Evolutionary conservation across 1,140 invertebrate genomes (phyloP).

Genomic region (Holcopasites calliopsidis): DNA sequence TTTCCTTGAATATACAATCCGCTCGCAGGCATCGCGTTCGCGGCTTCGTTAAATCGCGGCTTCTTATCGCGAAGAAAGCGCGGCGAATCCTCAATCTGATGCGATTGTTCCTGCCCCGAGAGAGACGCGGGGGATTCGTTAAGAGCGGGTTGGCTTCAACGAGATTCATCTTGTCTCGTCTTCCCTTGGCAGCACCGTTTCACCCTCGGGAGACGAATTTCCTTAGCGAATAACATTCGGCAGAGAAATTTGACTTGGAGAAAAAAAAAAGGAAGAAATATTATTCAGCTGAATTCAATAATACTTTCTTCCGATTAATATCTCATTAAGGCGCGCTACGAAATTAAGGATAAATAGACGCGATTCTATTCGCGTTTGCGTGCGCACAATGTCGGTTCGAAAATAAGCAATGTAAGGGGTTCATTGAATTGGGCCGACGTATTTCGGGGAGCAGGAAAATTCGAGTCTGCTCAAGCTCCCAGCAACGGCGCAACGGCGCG

Average conservation of each 20-base stretch:
- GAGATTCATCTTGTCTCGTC: too few relatives aligned
- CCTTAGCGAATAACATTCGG: too few relatives aligned
- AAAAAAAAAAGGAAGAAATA: too few relatives aligned
- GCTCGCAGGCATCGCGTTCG: conserved; percentile 8
- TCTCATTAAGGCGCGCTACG: not conserved
- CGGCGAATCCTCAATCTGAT: not conserved
- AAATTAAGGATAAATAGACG: not conserved
- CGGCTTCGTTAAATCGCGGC: not conserved
- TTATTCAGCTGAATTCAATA: too few relatives aligned
- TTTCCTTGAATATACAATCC: conserved; percentile 21
- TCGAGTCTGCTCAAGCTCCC: not conserved
- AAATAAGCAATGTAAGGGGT: not conserved
- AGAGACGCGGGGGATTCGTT: not conserved
- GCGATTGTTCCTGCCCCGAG: not conserved
- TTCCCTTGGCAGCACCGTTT: too few relatives aligned
- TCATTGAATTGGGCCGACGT: not conserved
- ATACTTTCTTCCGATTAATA: too few relatives aligned
- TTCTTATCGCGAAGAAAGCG: conserved; percentile 4
- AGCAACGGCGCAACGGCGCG: not conserved
- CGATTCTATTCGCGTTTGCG: not conserved
- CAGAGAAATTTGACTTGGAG: too few relatives aligned
- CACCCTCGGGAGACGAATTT: too few relatives aligned
- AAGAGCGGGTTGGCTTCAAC: too few relatives aligned
- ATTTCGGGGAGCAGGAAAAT: conserved; percentile 4
- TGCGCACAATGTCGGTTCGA: not conserved